Percentiles rank a stretch among this genome's conserved stretches.
Evolutionary conservation across 2,888 invertebrate species (phyloP).

Genomic region (Oasisia sp.): DNA sequence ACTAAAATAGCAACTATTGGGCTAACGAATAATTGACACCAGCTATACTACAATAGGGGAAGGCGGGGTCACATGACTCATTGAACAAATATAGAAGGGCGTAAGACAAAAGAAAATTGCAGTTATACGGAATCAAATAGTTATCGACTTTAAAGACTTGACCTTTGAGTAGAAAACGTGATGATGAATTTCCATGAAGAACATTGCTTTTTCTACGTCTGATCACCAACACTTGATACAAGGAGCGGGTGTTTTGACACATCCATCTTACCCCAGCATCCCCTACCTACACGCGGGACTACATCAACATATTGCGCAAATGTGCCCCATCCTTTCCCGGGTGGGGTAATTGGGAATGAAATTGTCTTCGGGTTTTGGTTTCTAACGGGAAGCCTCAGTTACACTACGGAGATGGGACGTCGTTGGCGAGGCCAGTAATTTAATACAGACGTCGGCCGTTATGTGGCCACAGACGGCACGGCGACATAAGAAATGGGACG

Average conservation of each 20-base stretch:
- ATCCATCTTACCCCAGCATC: too few relatives aligned
- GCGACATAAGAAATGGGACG: background rate
- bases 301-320: background rate
- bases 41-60: background rate
- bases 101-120: too few relatives aligned
- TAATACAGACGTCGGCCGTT: conserved; percentile 9
- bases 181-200: too few relatives aligned
- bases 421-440: background rate
- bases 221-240: too few relatives aligned
- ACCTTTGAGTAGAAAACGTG: too few relatives aligned
- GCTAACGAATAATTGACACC: background rate
- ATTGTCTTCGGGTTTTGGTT: conserved; percentile 3
- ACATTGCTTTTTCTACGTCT: too few relatives aligned
- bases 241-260: too few relatives aligned
- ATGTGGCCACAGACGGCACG: background rate
- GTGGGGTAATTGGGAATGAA: background rate
- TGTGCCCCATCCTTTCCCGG: background rate
- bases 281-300: background rate
- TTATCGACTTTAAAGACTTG: too few relatives aligned
- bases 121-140: too few relatives aligned
- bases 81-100: too few relatives aligned
- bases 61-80: too few relatives aligned
- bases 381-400: conserved; percentile 6
- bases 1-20: background rate
- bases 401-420: background rate